Evolutionary conservation across 2,888 invertebrate genomes (phyloP).

Genomic region (Allophyes oxyacanthae): DNA sequence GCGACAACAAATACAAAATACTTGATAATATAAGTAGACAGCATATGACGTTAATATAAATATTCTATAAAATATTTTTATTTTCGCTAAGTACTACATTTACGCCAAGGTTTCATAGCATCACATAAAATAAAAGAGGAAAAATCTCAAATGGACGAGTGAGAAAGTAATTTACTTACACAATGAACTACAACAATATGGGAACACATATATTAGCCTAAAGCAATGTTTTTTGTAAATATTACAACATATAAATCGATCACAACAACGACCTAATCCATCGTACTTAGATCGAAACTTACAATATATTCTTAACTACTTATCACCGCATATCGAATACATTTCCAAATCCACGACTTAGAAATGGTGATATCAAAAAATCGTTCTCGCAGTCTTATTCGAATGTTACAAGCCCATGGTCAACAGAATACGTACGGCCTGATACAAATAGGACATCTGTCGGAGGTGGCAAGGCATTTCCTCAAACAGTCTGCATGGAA

Average conservation of each 20-base stretch:
- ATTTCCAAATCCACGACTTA: slow-evolving; percentile 45
- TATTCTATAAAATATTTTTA: not conserved
- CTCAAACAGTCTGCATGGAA: slow-evolving; percentile 94
- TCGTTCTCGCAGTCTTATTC: slow-evolving; percentile 74
- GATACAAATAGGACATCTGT: slow-evolving; percentile 94
- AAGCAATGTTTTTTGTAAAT: slow-evolving; percentile 18
- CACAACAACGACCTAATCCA: slow-evolving; percentile 7
- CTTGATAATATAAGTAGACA: not conserved
- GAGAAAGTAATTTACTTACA: not conserved
- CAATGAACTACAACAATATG: slow-evolving; percentile 3
- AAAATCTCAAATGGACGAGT: not conserved
- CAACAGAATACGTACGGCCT: slow-evolving; percentile 90
- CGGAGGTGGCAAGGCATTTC: slow-evolving; percentile 91
- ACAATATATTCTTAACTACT: slow-evolving; percentile 21
- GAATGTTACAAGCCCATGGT: slow-evolving; percentile 54
- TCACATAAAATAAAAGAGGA: too few relatives aligned
- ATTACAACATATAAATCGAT: slow-evolving; percentile 30
- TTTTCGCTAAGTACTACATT: too few relatives aligned
- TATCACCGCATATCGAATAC: slow-evolving; percentile 46
- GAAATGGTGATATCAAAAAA: slow-evolving; percentile 47
- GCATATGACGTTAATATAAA: not conserved
- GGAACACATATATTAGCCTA: slow-evolving; percentile 13
- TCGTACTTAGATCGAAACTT: slow-evolving; percentile 15
- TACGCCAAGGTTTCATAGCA: too few relatives aligned
- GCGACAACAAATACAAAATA: slow-evolving; percentile 14